phyloP scores from a whole-genome alignment of 2,113 vertebrate species.

The Andinoacara biseriatus region DNA sequence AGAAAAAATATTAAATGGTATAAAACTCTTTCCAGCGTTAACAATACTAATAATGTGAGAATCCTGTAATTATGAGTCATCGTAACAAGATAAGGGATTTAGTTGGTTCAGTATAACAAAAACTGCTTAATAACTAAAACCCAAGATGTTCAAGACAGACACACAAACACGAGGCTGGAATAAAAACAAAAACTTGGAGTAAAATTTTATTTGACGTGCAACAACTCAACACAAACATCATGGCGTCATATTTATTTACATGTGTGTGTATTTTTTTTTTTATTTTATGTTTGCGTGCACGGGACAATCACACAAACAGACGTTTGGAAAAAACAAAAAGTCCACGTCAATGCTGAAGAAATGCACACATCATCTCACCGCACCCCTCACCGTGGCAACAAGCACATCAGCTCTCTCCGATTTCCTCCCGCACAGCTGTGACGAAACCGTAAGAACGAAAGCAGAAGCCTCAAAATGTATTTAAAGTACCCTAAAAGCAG shows the following conservation, averaged over 20 bases:
- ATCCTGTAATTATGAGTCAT: neutral
- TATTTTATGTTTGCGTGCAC: conserved; percentile 19
- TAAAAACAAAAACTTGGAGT: conserved; percentile 37
- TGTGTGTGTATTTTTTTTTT: neutral
- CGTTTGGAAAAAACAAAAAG: conserved; percentile 7
- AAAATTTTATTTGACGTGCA: conserved; percentile 72
- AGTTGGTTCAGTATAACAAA: neutral
- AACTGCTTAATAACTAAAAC: neutral
- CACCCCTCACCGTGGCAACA: neutral
- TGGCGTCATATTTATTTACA: conserved; percentile 46
- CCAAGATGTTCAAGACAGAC: neutral
- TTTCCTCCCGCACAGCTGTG: neutral
- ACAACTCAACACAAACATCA: conserved; percentile 53
- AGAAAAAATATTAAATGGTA: neutral
- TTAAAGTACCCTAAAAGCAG: neutral
- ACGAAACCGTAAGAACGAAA: neutral
- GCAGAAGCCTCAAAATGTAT: neutral
- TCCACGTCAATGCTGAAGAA: neutral
- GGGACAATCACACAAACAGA: conserved; percentile 17
- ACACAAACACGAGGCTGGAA: conserved; percentile 11
- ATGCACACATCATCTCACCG: neutral
- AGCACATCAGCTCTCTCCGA: neutral
- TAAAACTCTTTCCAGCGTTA: neutral
- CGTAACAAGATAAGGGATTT: neutral
- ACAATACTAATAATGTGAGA: neutral